Base-by-base conservation (phyloP, 2,888 invertebrate genomes). In the Melanchra persicariae region DNA sequence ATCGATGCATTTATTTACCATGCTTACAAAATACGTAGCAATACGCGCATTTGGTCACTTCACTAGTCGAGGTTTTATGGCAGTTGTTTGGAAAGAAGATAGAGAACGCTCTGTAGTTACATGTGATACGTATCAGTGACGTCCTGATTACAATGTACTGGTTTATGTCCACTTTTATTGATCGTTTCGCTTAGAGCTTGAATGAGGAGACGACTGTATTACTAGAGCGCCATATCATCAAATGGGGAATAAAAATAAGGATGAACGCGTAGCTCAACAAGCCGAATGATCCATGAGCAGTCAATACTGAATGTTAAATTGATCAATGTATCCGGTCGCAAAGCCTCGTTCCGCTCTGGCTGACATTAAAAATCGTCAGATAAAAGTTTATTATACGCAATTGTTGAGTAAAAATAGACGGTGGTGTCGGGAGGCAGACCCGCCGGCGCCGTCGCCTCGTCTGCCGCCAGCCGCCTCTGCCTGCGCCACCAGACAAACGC, bases 351-450 rank as follows among this genome's bases (percentile, higher is more conserved):
- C 55, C 65, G 57, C 65, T 74, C 43, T 45, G n/a, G 69, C 62
- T 70, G 26, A 26, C 52, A 70, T 79, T 65, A 76, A 81, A 82
- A 77, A 74, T 84, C 63, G 59, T 62, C 65, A 55, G 70, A 82
- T 71, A 78, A 75, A 81, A 78, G 67, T 79, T 82, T 70, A 77
- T 72, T 71, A 64, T 54, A 65, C 70, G 69, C 82, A 80, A 87
- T 89, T 87, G 88, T 89, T 84, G 80, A 79, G 86, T 87, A 83
- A 86, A 86, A 90, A 88, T 87, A 89, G 87, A 85, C 81, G 85
- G 79, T 83, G 83, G 81, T 87, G 82, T 86, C 85, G 85, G 90
- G 90, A 90, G 91, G 89, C 89, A 94, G 94, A 93, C 94, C 72
- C 81, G 89, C 70, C 88, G 94, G 92, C 94, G 94, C 94, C 93